Conservation (phyloP, 2,888 invertebrate genomes). For the Chorisops tibialis region DNA sequence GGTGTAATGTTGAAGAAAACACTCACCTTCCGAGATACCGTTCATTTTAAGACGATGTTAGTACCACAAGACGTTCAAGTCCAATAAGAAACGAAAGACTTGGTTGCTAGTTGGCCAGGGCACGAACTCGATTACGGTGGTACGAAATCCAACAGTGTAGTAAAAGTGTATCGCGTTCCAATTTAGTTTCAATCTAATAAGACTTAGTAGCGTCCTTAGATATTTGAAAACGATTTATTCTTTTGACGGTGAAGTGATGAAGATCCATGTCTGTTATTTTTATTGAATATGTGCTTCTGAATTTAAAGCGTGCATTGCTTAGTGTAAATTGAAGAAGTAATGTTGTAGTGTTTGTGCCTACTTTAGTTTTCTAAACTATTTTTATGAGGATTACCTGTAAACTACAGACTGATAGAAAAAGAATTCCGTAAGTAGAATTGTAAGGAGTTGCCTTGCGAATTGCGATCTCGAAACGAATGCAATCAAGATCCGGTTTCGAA, state of each 20-base stretch:
- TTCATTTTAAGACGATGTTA: slow-evolving; percentile 23
- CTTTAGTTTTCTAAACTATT: no score
- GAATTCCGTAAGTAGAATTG: neutral
- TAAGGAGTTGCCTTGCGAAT: slow-evolving; percentile 1
- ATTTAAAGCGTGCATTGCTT: no score
- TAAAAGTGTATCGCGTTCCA: no score
- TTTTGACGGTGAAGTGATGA: neutral
- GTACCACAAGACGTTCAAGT: slow-evolving; percentile 9
- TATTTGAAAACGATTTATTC: no score
- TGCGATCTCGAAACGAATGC: neutral
- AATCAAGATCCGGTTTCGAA: slow-evolving; percentile 23
- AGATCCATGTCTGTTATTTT: slow-evolving; percentile 13
- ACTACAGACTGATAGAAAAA: neutral
- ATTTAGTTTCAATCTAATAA: no score
- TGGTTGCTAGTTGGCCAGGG: slow-evolving; percentile 50
- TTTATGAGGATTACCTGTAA: neutral
- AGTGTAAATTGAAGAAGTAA: neutral
- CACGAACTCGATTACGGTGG: slow-evolving; percentile 48
- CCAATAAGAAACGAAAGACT: slow-evolving; percentile 48
- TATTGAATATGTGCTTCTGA: neutral
- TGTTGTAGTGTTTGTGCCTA: slow-evolving; percentile 13
- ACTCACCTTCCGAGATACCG: slow-evolving; percentile 31
- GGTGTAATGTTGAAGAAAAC: slow-evolving; percentile 15
- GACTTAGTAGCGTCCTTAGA: no score
- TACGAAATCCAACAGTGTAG: no score